phyloP scores from a whole-genome alignment of 2,797 vertebrate species.

The Coregonus sp. region DNA sequence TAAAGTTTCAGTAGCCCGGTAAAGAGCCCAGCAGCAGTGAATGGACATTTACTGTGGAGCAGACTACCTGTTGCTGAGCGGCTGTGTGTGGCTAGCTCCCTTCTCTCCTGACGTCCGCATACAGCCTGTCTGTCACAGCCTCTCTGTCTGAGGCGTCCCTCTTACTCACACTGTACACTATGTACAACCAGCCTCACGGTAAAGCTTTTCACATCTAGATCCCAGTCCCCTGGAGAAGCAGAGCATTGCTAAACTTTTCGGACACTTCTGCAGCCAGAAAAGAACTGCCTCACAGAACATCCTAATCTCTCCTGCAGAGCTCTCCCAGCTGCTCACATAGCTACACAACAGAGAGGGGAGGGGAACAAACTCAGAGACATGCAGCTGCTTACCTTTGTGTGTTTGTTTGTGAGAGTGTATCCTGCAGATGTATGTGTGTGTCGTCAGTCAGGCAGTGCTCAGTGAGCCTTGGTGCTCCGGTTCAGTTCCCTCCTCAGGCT shows the following conservation, averaged over 20 bases:
- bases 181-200: neutral
- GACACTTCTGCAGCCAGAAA: constrained; percentile 45
- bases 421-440: constrained; percentile 58
- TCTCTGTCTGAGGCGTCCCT: neutral
- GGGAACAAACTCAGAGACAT: constrained; percentile 2
- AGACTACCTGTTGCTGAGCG: neutral
- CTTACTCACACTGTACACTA: neutral
- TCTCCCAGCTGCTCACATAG: constrained; percentile 46
- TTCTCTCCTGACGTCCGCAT: neutral
- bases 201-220: neutral
- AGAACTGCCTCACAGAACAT: constrained; percentile 49
- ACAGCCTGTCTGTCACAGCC: constrained; percentile 19
- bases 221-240: constrained; percentile 34
- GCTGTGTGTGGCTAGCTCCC: neutral
- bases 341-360: constrained; percentile 1
- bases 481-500: neutral
- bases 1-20: neutral
- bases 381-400: constrained; percentile 61
- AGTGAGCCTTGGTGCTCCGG: constrained; percentile 40
- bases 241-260: constrained; percentile 61
- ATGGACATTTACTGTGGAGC: neutral
- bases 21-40: neutral
- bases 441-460: constrained; percentile 45
- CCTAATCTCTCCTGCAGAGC: constrained; percentile 53
- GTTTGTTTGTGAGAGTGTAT: constrained; percentile 21